These are phyloP conservation scores for Petaurus breviceps DNA, from an alignment of 2,113 vertebrate species.

Conservation along the genomic window DNA sequence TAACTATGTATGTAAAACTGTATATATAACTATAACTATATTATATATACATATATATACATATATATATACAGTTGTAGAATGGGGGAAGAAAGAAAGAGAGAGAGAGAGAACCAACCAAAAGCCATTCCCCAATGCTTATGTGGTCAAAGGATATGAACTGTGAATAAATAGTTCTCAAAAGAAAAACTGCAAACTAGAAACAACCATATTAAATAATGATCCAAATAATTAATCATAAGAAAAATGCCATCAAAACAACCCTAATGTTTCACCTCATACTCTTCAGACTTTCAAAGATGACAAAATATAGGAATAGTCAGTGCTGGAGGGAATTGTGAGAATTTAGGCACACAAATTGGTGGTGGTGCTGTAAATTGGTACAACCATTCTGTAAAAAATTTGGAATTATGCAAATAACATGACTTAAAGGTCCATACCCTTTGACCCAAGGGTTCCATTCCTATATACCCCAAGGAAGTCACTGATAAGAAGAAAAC, in stretches of 20 bases:
- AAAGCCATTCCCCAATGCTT: not conserved
- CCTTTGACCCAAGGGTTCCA: not conserved
- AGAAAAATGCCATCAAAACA: not conserved
- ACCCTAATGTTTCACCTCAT: not conserved
- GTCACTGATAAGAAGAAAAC: not conserved
- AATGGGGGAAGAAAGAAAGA: not conserved
- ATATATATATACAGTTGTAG: not conserved
- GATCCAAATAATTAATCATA: not conserved
- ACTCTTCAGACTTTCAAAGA: not conserved
- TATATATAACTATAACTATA: not conserved
- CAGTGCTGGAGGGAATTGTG: not conserved
- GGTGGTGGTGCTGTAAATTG: not conserved
- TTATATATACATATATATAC: not conserved
- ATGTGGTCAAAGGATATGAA: not conserved
- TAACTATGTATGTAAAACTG: no score
- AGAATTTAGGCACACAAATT: not conserved
- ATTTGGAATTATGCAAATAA: not conserved
- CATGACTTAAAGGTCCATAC: not conserved
- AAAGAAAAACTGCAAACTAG: not conserved
- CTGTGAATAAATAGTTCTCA: not conserved
- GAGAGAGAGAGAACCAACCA: not conserved
- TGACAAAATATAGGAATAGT: not conserved
- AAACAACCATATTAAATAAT: not conserved
- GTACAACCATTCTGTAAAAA: not conserved
- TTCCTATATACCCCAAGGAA: not conserved